phyloP scores from a whole-genome alignment of 2,888 invertebrate species.

The Hypsopygia costalis region DNA sequence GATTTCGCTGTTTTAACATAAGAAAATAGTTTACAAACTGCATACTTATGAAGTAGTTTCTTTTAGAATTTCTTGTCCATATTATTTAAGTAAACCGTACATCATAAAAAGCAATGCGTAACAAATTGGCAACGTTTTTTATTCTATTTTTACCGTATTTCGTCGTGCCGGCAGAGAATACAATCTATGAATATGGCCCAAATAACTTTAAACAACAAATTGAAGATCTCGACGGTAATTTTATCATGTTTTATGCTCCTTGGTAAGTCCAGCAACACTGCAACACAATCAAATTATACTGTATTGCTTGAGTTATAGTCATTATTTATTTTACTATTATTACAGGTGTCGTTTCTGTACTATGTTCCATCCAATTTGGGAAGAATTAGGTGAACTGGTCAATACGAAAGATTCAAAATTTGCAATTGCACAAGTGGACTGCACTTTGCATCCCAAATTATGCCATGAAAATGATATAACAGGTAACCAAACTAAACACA shows the following conservation, averaged over 20 bases:
- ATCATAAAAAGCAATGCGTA: conserved; percentile 36
- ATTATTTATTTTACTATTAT: conserved; percentile 12
- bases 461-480: conserved; percentile 89
- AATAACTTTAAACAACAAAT: conserved; percentile 83
- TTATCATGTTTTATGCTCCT: conserved; percentile 89
- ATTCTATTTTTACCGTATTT: conserved; percentile 75
- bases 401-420: conserved; percentile 83
- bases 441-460: conserved; percentile 84
- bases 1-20: too few species aligned
- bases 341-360: conserved; percentile 93
- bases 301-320: background rate
- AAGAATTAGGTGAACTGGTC: conserved; percentile 85
- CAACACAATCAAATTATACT: background rate
- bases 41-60: too few species aligned
- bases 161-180: conserved; percentile 84
- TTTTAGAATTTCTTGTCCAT: too few species aligned
- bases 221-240: conserved; percentile 84
- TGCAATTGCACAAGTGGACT: conserved; percentile 89
- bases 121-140: conserved; percentile 28
- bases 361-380: conserved; percentile 87
- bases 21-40: too few species aligned
- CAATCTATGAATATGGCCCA: conserved; percentile 78
- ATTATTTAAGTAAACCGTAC: too few species aligned
- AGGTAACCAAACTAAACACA: too few species aligned
- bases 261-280: conserved; percentile 78